A percentile compares a stretch with the other conserved stretches of the same genome.
Conservation (phyloP, 2,888 invertebrate genomes). For the Melangyna quadrimaculata region DNA sequence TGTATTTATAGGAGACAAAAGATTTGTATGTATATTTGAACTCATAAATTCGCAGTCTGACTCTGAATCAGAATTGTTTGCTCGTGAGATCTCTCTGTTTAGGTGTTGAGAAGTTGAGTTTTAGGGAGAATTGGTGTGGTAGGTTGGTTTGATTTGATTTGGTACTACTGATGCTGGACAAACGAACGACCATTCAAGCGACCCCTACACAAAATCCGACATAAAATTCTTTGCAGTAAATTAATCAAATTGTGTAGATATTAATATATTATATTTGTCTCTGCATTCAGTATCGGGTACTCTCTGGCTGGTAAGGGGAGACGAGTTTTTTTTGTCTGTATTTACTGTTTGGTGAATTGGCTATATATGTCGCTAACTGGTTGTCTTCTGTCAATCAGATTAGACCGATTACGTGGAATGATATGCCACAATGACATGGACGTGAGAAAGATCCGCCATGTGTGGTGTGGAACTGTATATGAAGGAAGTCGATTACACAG, state of each 20-base stretch:
- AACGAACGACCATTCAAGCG: conserved; percentile 4
- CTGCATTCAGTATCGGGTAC: neutral
- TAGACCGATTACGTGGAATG: conserved; percentile 66
- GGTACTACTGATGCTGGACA: neutral
- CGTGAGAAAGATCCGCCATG: conserved; percentile 60
- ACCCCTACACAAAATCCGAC: conserved; percentile 63
- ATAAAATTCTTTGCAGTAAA: conserved; percentile 58
- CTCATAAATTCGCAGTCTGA: conserved; percentile 35
- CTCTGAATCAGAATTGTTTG: neutral
- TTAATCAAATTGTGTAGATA: conserved; percentile 39
- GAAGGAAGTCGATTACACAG: conserved; percentile 43
- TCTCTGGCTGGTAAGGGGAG: neutral
- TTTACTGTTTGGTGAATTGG: conserved; percentile 51
- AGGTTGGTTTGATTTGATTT: conserved; percentile 45
- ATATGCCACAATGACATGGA: conserved; percentile 53
- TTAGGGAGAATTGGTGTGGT: conserved; percentile 30
- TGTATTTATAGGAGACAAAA: too few relatives aligned
- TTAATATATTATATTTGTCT: neutral
- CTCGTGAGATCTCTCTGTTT: conserved; percentile 9
- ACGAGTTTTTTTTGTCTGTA: neutral
- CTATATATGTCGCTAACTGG: conserved; percentile 65
- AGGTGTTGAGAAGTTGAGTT: conserved; percentile 64
- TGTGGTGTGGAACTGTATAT: conserved; percentile 35
- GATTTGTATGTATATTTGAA: neutral
- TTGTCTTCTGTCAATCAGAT: conserved; percentile 69